Evolutionary conservation across 23 tunicate genomes (phyloP).

Genomic region (Pegea sp.): DNA sequence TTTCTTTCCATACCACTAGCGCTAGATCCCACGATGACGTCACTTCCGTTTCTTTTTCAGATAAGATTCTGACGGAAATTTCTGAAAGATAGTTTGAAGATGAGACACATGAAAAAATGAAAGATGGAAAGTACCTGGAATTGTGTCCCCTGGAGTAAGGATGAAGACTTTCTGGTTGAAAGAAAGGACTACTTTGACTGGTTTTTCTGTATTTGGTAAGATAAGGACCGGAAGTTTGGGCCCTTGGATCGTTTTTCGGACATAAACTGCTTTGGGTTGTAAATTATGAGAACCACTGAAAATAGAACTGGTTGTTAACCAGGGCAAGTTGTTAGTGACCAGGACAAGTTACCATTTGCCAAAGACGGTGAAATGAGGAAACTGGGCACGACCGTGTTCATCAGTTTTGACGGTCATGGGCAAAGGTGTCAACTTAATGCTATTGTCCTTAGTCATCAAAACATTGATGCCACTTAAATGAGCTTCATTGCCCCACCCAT

Average conservation of each 20-base stretch:
- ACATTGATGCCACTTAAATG: slow-evolving; percentile 54
- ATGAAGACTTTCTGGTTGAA: too few relatives aligned
- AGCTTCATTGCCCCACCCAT: slow-evolving; percentile 88
- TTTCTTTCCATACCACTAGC: too few relatives aligned
- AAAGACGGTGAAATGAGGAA: slow-evolving; percentile 36
- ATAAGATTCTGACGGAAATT: too few relatives aligned
- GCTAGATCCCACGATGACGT: too few relatives aligned
- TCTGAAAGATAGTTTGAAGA: too few relatives aligned
- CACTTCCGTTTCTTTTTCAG: too few relatives aligned
- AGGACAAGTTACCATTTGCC: slow-evolving; percentile 40
- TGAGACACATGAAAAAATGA: too few relatives aligned
- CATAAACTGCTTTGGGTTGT: slow-evolving; percentile 50
- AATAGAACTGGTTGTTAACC: background rate
- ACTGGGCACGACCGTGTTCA: slow-evolving; percentile 24
- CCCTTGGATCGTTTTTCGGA: slow-evolving; percentile 62
- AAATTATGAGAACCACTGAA: slow-evolving; percentile 2
- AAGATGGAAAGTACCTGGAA: too few relatives aligned
- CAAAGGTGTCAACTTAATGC: slow-evolving; percentile 53
- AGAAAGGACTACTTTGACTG: too few relatives aligned
- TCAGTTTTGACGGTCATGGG: slow-evolving; percentile 38
- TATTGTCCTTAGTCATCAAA: slow-evolving; percentile 55
- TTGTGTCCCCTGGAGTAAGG: too few relatives aligned
- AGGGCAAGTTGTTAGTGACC: background rate
- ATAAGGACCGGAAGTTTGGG: slow-evolving; percentile 24
- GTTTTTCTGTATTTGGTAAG: slow-evolving; percentile 65